Conservation (phyloP, 2,888 invertebrate genomes). For the Anoncus sp. region DNA sequence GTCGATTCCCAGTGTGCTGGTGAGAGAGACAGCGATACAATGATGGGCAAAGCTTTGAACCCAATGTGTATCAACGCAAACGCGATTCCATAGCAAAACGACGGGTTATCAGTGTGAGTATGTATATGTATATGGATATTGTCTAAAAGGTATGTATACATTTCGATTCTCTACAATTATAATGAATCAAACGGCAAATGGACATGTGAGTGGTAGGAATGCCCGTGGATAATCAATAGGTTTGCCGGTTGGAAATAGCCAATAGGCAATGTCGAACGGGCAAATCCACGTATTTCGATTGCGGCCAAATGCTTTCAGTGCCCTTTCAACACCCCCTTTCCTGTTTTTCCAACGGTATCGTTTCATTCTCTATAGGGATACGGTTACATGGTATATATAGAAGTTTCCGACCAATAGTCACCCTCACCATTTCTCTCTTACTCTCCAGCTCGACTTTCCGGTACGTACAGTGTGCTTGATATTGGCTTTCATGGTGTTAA, state of each 20-base stretch:
- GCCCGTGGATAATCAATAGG: constrained; percentile 62
- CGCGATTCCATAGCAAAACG: no score
- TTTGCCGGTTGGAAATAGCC: constrained; percentile 58
- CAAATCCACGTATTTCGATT: constrained; percentile 66
- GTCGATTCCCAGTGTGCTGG: no score
- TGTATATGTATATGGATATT: constrained; percentile 3
- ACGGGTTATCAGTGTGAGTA: neutral
- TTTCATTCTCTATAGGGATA: constrained; percentile 1
- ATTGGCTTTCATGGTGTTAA: constrained; percentile 50
- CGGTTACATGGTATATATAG: neutral
- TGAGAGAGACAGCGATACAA: neutral
- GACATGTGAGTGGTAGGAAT: constrained; percentile 53
- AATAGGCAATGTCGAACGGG: constrained; percentile 48
- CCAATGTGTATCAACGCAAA: no score
- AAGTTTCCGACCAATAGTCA: neutral
- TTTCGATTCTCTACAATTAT: constrained; percentile 54
- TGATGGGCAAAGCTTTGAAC: no score
- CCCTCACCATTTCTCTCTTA: neutral
- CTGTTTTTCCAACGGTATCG: constrained; percentile 30
- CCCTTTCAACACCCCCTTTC: neutral
- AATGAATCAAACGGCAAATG: constrained; percentile 64
- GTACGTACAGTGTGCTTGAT: constrained; percentile 2
- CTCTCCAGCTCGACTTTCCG: neutral
- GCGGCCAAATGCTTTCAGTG: constrained; percentile 25
- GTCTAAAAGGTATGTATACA: no score